Conservation (phyloP, 2,113 vertebrate genomes). For the Gymnarchus niloticus region DNA sequence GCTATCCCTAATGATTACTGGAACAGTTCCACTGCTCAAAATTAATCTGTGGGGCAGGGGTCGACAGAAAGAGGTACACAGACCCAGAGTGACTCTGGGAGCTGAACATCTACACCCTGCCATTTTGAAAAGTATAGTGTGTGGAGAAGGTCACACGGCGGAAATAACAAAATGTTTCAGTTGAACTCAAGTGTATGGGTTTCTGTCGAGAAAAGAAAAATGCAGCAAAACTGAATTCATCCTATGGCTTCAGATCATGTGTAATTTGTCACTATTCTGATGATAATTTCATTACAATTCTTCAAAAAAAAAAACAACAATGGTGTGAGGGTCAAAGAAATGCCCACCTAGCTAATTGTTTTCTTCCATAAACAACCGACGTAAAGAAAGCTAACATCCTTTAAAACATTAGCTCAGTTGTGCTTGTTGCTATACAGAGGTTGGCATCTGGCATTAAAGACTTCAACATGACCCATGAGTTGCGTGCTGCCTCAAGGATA, state of each 20-base stretch:
- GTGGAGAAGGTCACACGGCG: neutral
- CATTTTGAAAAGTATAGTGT: neutral
- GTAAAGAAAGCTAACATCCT: neutral
- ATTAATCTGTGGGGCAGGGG: conserved; percentile 39
- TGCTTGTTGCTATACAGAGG: conserved; percentile 49
- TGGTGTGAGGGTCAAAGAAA: neutral
- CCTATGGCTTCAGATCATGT: too few relatives aligned
- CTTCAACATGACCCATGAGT: conserved; percentile 28
- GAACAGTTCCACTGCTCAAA: conserved; percentile 29
- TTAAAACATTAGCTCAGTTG: neutral
- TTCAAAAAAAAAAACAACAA: neutral
- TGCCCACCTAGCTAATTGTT: neutral
- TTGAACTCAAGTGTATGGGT: neutral
- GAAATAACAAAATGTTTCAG: neutral
- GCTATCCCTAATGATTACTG: conserved; percentile 20
- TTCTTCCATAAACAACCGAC: neutral
- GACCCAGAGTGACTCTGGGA: neutral
- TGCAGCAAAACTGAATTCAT: neutral
- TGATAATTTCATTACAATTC: neutral
- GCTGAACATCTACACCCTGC: neutral
- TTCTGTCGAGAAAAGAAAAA: neutral
- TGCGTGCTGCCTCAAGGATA: conserved; percentile 46
- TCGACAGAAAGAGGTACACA: conserved; percentile 35
- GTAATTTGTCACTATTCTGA: neutral
- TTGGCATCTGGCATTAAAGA: conserved; percentile 47